Conservation (phyloP, 2,113 vertebrate species). For the Noturus placidus region DNA sequence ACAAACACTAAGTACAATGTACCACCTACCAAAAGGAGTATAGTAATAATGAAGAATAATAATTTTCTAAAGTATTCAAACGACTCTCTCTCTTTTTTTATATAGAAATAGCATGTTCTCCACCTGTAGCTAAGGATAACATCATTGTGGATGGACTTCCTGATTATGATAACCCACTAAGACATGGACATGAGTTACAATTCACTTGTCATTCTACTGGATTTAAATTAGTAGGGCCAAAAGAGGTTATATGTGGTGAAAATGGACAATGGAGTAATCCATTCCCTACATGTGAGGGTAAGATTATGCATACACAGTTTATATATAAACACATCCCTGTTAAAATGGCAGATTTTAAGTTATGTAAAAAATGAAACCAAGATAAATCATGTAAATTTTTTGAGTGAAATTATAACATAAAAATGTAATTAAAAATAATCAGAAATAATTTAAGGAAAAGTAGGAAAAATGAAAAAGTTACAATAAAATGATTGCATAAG, state of each 20-base stretch:
- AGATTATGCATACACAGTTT: neutral
- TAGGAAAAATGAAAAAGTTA: no score
- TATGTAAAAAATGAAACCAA: no score
- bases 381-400: no score
- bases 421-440: no score
- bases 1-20: no score
- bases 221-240: conserved; percentile 17
- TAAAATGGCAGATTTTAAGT: no score
- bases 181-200: conserved; percentile 23
- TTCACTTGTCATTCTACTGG: conserved; percentile 17
- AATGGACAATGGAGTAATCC: conserved; percentile 73
- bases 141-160: conserved; percentile 19
- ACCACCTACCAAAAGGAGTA: neutral
- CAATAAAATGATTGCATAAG: no score
- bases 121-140: neutral
- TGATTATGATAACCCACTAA: conserved; percentile 1
- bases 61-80: neutral
- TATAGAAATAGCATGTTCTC: conserved; percentile 21
- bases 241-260: conserved; percentile 29
- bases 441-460: no score
- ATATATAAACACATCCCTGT: no score
- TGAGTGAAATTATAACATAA: no score
- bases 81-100: neutral
- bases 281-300: conserved; percentile 80
- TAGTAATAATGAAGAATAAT: neutral